Evolutionary conservation across 2,113 vertebrate species (phyloP).

Genomic region (Ochotona princeps): DNA sequence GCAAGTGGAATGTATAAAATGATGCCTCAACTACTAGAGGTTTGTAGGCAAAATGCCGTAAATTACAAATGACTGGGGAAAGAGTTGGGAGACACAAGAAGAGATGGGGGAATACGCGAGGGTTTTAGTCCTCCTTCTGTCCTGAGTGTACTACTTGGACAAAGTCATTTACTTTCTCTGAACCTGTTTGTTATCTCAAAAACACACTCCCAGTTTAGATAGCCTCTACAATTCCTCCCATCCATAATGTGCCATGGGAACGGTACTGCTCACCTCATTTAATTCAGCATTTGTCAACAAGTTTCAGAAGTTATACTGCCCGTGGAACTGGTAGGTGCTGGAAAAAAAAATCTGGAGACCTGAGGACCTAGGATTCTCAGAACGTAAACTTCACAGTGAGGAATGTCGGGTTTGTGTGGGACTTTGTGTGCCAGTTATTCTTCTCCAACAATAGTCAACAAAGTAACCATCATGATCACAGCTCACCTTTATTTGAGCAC

Average conservation of each 20-base stretch:
- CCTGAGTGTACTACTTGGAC: not conserved
- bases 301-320: not conserved
- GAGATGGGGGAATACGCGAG: not conserved
- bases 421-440: not conserved
- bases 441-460: not conserved
- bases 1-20: not conserved
- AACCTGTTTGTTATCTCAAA: slow-evolving; percentile 30
- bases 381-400: not conserved
- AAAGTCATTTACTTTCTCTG: slow-evolving; percentile 41
- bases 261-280: slow-evolving; percentile 33
- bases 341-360: not conserved
- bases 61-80: not conserved
- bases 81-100: not conserved
- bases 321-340: not conserved
- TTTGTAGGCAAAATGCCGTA: not conserved
- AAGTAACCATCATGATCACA: not conserved
- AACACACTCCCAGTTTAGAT: slow-evolving; percentile 29
- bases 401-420: not conserved
- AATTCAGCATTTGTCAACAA: slow-evolving; percentile 19
- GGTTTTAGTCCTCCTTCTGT: not conserved
- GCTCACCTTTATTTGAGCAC: not conserved
- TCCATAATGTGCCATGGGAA: slow-evolving; percentile 29
- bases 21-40: not conserved
- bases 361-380: not conserved
- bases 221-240: not conserved